Base-by-base conservation (phyloP, 2,797 vertebrate genomes). In the Paedocypris micromegethes region DNA sequence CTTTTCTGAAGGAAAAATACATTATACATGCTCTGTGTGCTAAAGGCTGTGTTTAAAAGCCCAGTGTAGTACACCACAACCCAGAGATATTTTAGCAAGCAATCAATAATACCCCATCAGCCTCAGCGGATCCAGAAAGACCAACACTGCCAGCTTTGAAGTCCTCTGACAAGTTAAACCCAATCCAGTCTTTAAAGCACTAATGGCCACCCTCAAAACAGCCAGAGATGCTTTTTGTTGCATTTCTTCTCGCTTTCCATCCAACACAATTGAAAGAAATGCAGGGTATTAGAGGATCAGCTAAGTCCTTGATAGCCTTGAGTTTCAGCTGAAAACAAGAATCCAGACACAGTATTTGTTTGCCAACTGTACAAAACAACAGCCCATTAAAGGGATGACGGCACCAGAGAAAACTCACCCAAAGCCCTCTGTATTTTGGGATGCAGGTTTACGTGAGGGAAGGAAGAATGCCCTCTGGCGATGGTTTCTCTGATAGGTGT, bases 21-120 rank as follows among this genome's bases (percentile, higher is more conserved):
- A 88, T 89, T 88, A 90, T 88, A 85, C 82, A 87, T 87, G 83
- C 71, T 57, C 81, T 83, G 85, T 76, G 81, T 81, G 86, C 87
- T 85, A 85, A 84, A 55, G 82, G 78, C 73, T 83, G 78, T 83
- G 82, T 86, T 85, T 68, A 83, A 88, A 88, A 88, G 82, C 84
- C 83, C 79, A 83, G 80, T 84, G 83, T 86, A 88, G 83, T 87
- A 88, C 84, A 87, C 82, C 83, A 87, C 80, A 64, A 76, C 86
- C 85, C 86, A 75, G 74, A 88, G 87, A 90, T 88, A 87, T 87
- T 85, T 88, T 85, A 88, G 85, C 82, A 86, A 79, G 83, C 82
- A 86, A 90, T 88, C 87, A 83, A 88, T 89, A 89, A 85, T 86
- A 87, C 86, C 85, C 85, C 81, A 88, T 89, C 86, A 88, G 84